Percentiles rank a stretch among this genome's conserved stretches.
Conservation (phyloP, 2,113 vertebrate genomes). For the Erinaceus europaeus region DNA sequence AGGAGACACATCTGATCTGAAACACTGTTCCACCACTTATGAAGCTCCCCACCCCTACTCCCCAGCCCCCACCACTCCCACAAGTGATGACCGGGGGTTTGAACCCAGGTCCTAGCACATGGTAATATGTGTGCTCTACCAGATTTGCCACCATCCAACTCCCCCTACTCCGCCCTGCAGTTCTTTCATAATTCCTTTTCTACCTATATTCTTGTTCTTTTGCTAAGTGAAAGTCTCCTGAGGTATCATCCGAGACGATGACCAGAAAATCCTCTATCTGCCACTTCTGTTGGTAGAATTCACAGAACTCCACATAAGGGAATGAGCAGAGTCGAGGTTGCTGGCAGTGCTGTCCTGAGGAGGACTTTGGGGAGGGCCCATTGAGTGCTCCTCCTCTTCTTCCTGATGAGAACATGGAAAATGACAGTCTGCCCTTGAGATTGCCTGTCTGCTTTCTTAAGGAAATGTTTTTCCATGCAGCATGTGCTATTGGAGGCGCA, state of each 20-base stretch:
- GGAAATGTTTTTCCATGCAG: background rate
- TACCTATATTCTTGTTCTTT: background rate
- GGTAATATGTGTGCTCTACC: too few relatives aligned
- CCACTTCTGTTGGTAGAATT: background rate
- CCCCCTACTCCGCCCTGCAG: too few relatives aligned
- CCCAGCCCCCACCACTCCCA: too few relatives aligned
- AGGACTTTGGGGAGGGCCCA: fast-evolving
- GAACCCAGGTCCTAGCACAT: too few relatives aligned
- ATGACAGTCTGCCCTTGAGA: background rate
- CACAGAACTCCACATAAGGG: background rate
- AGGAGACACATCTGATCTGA: too few relatives aligned
- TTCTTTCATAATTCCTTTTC: background rate
- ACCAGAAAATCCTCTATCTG: background rate
- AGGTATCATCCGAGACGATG: background rate
- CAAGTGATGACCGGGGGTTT: too few relatives aligned
- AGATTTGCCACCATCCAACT: too few relatives aligned
- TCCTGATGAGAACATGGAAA: background rate
- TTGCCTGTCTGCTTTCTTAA: constrained; percentile 8
- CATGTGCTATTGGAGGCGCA: background rate
- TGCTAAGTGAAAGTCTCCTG: background rate
- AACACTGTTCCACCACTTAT: too few relatives aligned
- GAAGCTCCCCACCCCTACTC: too few relatives aligned
- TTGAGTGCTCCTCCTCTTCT: background rate
- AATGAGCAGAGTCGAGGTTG: background rate
- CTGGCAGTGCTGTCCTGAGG: background rate